Percentiles rank a stretch among this genome's conserved stretches.
These are phyloP conservation scores for Epicauta chinensis DNA, from an alignment of 1,140 invertebrate genomes.

Conservation along the genomic window DNA sequence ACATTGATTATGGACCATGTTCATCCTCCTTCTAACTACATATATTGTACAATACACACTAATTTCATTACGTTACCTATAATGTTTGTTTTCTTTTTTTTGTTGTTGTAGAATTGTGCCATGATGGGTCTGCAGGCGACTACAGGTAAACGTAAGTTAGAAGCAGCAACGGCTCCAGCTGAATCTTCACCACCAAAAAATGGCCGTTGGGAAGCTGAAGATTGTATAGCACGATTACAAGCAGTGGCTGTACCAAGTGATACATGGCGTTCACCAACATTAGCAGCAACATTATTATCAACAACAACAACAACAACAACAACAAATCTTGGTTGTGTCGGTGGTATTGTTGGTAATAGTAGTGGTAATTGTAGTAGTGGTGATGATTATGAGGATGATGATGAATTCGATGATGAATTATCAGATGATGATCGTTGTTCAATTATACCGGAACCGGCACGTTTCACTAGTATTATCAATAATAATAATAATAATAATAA, in stretches of 20 bases:
- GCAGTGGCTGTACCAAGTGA: slow-evolving; percentile 49
- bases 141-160: slow-evolving; percentile 58
- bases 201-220: slow-evolving; percentile 47
- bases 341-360: no score
- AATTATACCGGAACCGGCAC: slow-evolving; percentile 32
- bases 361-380: slow-evolving; percentile 35
- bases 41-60: no score
- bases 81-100: no score
- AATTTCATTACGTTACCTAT: no score
- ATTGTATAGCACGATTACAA: slow-evolving; percentile 48
- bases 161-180: slow-evolving; percentile 33
- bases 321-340: no score
- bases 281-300: slow-evolving; percentile 46
- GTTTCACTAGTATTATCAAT: slow-evolving; percentile 21
- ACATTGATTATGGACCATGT: no score
- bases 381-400: slow-evolving; percentile 47
- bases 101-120: slow-evolving; percentile 59
- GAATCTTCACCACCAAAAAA: slow-evolving; percentile 44
- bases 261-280: slow-evolving; percentile 44
- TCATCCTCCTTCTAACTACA: no score
- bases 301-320: no score
- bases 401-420: slow-evolving; percentile 51
- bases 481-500: no score
- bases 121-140: slow-evolving; percentile 71
- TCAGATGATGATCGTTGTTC: slow-evolving; percentile 40